Evolutionary conservation across 2,888 invertebrate genomes (phyloP).

Genomic region (Caenorhabditis auriculariae): DNA sequence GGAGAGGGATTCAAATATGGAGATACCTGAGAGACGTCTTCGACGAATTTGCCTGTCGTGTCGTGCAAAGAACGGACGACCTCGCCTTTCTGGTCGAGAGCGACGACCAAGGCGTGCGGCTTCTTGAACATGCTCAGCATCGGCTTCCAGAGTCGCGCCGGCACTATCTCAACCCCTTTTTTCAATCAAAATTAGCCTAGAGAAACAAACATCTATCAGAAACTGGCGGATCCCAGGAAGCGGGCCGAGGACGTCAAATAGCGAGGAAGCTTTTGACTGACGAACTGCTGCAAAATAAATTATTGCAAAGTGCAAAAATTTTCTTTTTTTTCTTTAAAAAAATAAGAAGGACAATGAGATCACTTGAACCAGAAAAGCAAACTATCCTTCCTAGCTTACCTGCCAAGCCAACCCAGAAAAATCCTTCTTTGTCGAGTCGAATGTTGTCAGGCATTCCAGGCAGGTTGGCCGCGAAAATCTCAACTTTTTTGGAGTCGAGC

Average conservation of each 20-base stretch:
- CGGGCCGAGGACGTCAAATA: conserved; percentile 36
- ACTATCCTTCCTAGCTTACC: conserved; percentile 5
- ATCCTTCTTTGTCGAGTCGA: conserved; percentile 42
- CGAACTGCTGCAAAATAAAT: conserved; percentile 16
- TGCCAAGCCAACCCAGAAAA: conserved; percentile 42
- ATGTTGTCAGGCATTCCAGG: conserved; percentile 75
- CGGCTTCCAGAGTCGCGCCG: conserved; percentile 25
- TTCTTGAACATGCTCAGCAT: conserved; percentile 38
- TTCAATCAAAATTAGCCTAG: neutral
- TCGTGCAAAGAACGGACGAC: conserved; percentile 54
- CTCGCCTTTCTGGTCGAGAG: conserved; percentile 46
- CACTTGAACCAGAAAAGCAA: neutral
- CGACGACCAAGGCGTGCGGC: conserved; percentile 48
- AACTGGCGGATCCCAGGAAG: conserved; percentile 42
- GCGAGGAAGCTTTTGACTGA: conserved; percentile 11
- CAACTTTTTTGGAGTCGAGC: conserved; percentile 63
- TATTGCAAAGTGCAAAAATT: neutral
- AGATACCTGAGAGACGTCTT: conserved; percentile 51
- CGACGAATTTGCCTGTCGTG: conserved; percentile 39
- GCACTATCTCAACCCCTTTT: conserved; percentile 12
- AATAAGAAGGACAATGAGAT: neutral
- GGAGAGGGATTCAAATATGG: neutral
- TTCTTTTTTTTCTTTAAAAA: neutral
- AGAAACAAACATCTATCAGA: conserved; percentile 5
- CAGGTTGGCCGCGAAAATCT: conserved; percentile 78